Evolutionary conservation across 2,888 invertebrate species (phyloP), one percentile per base, ranked within the genome.

Genomic region (Melipona bicolor): DNA sequence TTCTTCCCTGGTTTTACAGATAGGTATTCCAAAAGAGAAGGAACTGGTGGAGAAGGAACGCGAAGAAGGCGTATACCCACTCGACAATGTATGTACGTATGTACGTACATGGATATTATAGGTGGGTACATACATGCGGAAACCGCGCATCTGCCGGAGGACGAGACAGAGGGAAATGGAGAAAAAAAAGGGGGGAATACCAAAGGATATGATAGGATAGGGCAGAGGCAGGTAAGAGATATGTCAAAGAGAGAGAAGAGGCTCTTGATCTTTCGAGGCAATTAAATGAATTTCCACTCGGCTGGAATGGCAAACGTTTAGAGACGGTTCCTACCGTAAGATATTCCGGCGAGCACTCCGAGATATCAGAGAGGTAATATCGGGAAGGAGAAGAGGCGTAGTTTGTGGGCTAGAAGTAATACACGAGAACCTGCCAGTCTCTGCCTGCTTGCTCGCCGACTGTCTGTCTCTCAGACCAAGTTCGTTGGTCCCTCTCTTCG

Each of bases 241-340:
- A 27, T 62, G 43, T 50, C 70, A 62, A 83, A 81, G 70, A 62
- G 85, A 76, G 85, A 76, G 78, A 85, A 83, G 81, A 78, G 43
- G 87, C 90, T 89, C 87, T 89, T 87, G 90, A 90, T 89, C 89
- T 89, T 89, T 88, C 90, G 84, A 84, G 88, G 90, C 89, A 90
- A 90, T 90, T 90, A 90, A 90, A 90, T 88, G 90, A 90, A 90
- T 90, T 90, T 90, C 90, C 89, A 90, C 89, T 90, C 88, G 89
- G 87, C 69, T 90, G 88, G 87, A 90, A 90, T 90, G 88, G 90
- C 89, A 90, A 90, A 89, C 89, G 90, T 90, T 90, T 90, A 90
- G 90, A 90, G 90, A 87, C 89, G 86, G 86, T 64, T 85, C 88
- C 87, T 84, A 85, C 90, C 43, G 87, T 90, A 90, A 90, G 90